Percentiles rank a stretch among this genome's conserved stretches.
These are phyloP conservation scores for Cyclophora albipunctata DNA, from an alignment of 2,888 invertebrate genomes.

Conservation along the genomic window DNA sequence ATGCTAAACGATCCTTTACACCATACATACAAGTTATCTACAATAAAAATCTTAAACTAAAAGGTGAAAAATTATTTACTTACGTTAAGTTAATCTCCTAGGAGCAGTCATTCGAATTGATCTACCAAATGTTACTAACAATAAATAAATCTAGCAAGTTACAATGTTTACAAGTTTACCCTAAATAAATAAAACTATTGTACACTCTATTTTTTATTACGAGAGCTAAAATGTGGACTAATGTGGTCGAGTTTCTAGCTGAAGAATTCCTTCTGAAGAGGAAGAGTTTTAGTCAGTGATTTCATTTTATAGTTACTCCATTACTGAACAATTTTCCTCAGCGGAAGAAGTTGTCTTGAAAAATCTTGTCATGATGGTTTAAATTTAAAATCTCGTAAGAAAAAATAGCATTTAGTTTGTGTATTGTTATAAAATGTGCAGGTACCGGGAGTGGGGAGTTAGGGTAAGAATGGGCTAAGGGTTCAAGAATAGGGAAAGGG, in stretches of 20 bases:
- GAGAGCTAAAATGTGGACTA: too few species aligned
- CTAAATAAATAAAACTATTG: conserved; percentile 36
- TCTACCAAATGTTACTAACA: conserved; percentile 55
- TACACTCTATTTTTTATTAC: conserved; percentile 3
- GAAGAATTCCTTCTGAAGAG: too few species aligned
- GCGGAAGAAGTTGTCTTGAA: too few species aligned
- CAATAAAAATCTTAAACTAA: conserved; percentile 46
- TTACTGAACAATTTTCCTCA: too few species aligned
- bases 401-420: conserved; percentile 28
- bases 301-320: too few species aligned
- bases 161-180: conserved; percentile 46
- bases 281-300: too few species aligned
- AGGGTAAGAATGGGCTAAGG: conserved; percentile 23
- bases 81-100: conserved; percentile 63
- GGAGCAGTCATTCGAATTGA: conserved; percentile 65
- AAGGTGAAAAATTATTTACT: conserved; percentile 54
- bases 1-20: conserved; percentile 13
- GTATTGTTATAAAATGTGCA: conserved; percentile 60
- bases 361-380: too few species aligned
- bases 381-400: too few species aligned
- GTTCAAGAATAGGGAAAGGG: too few species aligned
- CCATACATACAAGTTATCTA: conserved; percentile 21
- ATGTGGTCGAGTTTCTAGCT: too few species aligned
- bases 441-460: conserved; percentile 62
- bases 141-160: conserved; percentile 57